phyloP scores from a whole-genome alignment of 2,113 vertebrate genomes.

The Condylura cristata region DNA sequence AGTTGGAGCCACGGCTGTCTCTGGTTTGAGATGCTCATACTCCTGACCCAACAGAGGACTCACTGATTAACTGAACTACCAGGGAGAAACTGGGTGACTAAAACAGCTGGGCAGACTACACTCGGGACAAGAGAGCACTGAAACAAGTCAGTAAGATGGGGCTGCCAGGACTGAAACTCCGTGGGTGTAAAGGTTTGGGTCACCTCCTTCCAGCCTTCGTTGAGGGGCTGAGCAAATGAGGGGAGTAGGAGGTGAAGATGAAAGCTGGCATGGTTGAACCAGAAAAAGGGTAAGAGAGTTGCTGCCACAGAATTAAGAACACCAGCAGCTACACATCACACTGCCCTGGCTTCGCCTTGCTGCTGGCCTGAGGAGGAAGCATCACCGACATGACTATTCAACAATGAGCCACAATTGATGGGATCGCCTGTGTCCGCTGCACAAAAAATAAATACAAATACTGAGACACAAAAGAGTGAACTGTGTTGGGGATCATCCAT shows the following conservation, averaged over 20 bases:
- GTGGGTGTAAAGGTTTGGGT: not conserved
- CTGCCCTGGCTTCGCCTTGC: not conserved
- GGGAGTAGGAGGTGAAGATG: accelerated
- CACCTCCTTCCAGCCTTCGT: not conserved
- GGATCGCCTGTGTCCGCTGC: not conserved
- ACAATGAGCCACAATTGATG: not conserved
- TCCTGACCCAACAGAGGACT: not conserved
- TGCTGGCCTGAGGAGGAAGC: not conserved
- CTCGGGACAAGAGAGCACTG: not conserved
- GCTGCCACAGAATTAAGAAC: not conserved
- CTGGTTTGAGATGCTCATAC: not conserved
- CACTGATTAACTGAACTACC: not conserved
- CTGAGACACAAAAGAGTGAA: not conserved
- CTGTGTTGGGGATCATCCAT: no score
- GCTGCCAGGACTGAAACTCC: not conserved
- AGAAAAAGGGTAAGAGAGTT: not conserved
- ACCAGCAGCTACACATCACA: not conserved
- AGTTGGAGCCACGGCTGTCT: not conserved
- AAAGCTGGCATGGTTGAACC: no score
- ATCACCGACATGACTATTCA: not conserved
- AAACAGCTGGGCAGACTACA: not conserved
- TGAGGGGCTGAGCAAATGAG: not conserved
- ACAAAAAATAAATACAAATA: not conserved
- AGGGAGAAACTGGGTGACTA: not conserved
- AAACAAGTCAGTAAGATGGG: not conserved